Evolutionary conservation across 1,140 invertebrate genomes (phyloP), one percentile per base, ranked within the genome.

Genomic region (Steinernema khuongi): DNA sequence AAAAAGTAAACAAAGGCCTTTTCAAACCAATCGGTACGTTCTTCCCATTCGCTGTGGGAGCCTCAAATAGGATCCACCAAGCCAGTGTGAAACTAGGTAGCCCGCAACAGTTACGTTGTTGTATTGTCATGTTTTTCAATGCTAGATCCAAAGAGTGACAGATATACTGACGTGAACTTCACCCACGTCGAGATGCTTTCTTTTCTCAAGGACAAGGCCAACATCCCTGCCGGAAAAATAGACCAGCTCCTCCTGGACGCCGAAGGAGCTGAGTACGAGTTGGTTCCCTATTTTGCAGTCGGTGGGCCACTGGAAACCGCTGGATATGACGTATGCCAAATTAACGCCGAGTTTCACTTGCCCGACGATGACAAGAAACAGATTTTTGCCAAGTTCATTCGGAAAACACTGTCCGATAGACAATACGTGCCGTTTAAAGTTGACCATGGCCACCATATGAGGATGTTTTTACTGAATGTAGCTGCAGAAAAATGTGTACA

Each of bases 251-350:
- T 19, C 14, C 19, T 69, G 68, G 68, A 69, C 31, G 68, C 68
- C n/a, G 68, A 69, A 69, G n/a, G 33, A 31, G 68, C 68, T 1
- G 68, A 69, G 31, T 69, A 69, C 29, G n/a, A 17, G 14, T n/a
- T 69, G 33, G 19, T 26, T n/a, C 68, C 68, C 1, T 19, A 19
- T 69, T 31, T 69, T 30, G n/a, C 14, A 11, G 33, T 28, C 19
- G 68, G 68, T 17, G 68, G 68, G 1, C n/a, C 29, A 14, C 68
- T 69, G 1, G 68, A 69, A 11, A 29, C 29, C 14, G 33, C 29
- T 7, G 68, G 29, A 1, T 31, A 31, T 11, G n/a, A 19, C 7
- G 68, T 69, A n/a, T 69, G 68, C 31, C 68, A 69, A n/a, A 41
- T 41, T 11, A 41, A 41, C 36, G 36, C n/a, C n/a, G 36, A 41